Base-by-base conservation (phyloP, 2,888 invertebrate species). In the Himalopsyche anomala region DNA sequence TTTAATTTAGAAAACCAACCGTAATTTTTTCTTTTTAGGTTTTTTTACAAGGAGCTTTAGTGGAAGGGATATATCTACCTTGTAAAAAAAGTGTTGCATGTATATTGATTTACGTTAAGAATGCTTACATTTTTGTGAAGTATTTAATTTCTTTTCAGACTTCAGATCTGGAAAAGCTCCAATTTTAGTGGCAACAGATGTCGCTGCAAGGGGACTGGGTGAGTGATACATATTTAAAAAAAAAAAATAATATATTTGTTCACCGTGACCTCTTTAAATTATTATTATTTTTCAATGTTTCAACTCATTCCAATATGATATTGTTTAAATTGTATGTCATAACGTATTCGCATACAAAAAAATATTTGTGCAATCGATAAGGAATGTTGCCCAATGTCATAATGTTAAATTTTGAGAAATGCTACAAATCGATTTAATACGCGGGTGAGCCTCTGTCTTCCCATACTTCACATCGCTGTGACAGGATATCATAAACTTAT, bases 141-240 rank as follows among this genome's bases (percentile, higher is more conserved):
- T 36, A 80, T 36, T 82, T 56, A 54, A 80, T 86, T 89, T 89
- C 88, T 87, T 94, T 94, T 89, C 93, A 97, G 97, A 97, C 94
- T 97, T 97, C 92, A 94, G 97, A 91, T 94, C 95, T 91, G 96
- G 97, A 89, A 96, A 96, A 92, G 96, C 96, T 88, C 96, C 97
- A 85, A 98, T 98, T 91, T 94, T 98, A 90, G 97, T 98, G 89
- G 98, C 98, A 89, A 98, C 98, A 74, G 98, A 98, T 92, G 98
- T 98, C 89, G 98, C 98, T 87, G 98, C 98, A 83, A 94, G 98
- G 91, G 98, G 98, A 90, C 94, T 98, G 94, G 98, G 98, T 98
- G 94, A 92, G 96, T 95, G 40, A 19, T 79, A 12, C 38, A 69
- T n/a, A 19, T 62, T 19, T 62, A 28, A 62, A 6, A 62, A 28